Percentiles rank a stretch among this genome's conserved stretches.
These are phyloP conservation scores for Cyprinodon brontotheroides DNA, from an alignment of 2,113 vertebrate genomes.

Conservation along the genomic window DNA sequence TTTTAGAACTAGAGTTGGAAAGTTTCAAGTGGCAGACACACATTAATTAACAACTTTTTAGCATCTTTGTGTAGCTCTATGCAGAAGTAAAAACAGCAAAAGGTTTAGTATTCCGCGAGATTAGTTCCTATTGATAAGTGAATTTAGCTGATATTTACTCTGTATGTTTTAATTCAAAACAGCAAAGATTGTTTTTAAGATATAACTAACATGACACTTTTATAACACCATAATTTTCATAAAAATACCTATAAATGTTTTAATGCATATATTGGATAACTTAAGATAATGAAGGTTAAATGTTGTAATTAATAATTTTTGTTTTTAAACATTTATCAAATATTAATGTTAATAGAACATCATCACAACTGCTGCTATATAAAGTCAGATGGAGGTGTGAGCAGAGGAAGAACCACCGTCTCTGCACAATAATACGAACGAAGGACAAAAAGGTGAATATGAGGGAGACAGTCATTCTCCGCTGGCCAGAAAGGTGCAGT, in stretches of 20 bases:
- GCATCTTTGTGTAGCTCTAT: too few species aligned
- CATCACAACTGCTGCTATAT: not conserved
- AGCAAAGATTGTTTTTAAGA: too few species aligned
- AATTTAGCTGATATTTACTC: too few species aligned
- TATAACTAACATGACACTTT: not conserved
- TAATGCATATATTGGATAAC: not conserved
- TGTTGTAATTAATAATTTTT: not conserved
- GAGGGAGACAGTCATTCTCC: conserved; percentile 75
- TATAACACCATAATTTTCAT: not conserved
- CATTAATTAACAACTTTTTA: too few species aligned
- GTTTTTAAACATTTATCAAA: not conserved
- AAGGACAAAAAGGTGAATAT: conserved; percentile 77
- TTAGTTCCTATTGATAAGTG: too few species aligned
- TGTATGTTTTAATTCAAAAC: too few species aligned
- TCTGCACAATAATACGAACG: conserved; percentile 72
- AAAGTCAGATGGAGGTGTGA: conserved; percentile 82
- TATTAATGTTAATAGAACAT: not conserved
- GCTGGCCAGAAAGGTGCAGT: conserved; percentile 82
- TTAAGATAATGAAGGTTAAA: not conserved
- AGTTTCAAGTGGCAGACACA: too few species aligned
- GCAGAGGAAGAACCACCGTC: conserved; percentile 70
- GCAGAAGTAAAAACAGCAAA: too few species aligned
- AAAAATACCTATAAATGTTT: not conserved
- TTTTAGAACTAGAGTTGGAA: too few species aligned
- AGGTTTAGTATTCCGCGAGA: too few species aligned